Conservation (phyloP, 2,888 invertebrate species). For the Galeopsomyia nigrocyanea region DNA sequence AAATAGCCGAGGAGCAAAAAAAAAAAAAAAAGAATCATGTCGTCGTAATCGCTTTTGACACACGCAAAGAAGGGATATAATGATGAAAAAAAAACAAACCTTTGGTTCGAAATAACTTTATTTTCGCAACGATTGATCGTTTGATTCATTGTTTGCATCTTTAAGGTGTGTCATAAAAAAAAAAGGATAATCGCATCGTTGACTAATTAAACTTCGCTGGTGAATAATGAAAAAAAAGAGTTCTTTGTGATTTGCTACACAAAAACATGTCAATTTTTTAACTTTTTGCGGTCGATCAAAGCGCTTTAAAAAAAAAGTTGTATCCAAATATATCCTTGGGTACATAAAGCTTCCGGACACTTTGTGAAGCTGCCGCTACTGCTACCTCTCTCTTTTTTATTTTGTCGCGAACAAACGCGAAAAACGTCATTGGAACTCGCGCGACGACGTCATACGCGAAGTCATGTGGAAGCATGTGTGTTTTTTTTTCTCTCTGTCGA, state of each 20-base stretch:
- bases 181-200: too few relatives aligned
- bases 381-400: too few relatives aligned
- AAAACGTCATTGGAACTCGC: slow-evolving; percentile 27
- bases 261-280: too few relatives aligned
- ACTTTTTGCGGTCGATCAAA: too few relatives aligned
- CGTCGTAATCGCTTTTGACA: slow-evolving; percentile 16
- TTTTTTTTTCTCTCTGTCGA: background rate
- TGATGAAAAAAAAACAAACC: slow-evolving; percentile 6
- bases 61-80: slow-evolving; percentile 6
- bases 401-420: background rate
- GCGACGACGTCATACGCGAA: slow-evolving; percentile 29
- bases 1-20: slow-evolving; percentile 17
- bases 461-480: slow-evolving; percentile 12
- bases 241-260: too few relatives aligned
- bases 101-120: background rate
- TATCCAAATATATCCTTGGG: background rate
- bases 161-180: background rate
- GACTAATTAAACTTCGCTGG: too few relatives aligned
- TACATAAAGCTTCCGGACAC: slow-evolving; percentile 3
- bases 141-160: background rate
- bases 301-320: too few relatives aligned
- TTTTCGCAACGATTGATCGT: background rate
- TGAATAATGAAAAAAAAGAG: too few relatives aligned
- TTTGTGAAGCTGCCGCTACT: slow-evolving; percentile 5
- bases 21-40: slow-evolving; percentile 21